Conservation (phyloP, 2,888 invertebrate species). For the Gibbula magus region DNA sequence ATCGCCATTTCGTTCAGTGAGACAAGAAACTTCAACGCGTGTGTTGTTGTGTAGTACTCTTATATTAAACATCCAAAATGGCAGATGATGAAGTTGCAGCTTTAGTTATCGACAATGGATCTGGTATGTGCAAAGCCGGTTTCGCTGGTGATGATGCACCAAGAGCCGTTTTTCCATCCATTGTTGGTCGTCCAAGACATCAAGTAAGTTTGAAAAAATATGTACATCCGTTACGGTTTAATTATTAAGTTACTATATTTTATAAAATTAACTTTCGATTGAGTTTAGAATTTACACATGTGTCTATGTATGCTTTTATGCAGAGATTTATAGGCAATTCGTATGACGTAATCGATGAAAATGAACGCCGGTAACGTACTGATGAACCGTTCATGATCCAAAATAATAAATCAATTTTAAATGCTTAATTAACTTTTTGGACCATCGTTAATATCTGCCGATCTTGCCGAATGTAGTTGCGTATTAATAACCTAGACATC, state of each 20-base stretch:
- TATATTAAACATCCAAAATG: background rate
- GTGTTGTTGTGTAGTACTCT: background rate
- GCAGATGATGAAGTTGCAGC: slow-evolving; percentile 74
- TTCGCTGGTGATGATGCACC: slow-evolving; percentile 62
- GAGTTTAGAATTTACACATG: no score
- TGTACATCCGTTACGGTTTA: background rate
- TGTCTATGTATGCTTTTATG: no score
- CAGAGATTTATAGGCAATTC: no score
- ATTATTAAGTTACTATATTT: background rate
- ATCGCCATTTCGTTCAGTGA: slow-evolving; percentile 13
- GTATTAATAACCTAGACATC: no score
- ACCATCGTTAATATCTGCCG: no score
- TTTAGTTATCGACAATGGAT: slow-evolving; percentile 60
- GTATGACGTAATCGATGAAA: no score
- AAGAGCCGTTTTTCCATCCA: slow-evolving; percentile 58
- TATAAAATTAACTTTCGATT: no score
- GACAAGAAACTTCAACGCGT: background rate
- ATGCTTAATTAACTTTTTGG: no score
- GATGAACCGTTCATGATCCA: no score
- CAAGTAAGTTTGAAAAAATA: slow-evolving; percentile 29
- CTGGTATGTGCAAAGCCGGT: slow-evolving; percentile 58
- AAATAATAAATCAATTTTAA: no score
- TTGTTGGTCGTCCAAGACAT: slow-evolving; percentile 49
- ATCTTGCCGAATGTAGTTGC: no score
- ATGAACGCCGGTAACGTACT: no score